phyloP scores from a whole-genome alignment of 2,113 vertebrate genomes.

The Gymnorhina tibicen region DNA sequence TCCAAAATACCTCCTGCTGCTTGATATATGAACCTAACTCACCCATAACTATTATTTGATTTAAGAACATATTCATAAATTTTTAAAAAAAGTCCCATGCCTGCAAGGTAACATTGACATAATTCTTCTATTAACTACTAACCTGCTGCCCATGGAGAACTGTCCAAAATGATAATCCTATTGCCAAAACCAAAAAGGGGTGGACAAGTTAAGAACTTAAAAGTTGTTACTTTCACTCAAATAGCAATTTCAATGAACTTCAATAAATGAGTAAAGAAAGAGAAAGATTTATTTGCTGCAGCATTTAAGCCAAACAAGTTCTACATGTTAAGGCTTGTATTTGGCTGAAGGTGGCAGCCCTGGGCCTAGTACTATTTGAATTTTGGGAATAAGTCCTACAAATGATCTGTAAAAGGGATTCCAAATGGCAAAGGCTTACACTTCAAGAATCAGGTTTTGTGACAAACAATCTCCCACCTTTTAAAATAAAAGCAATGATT shows the following conservation, averaged over 20 bases:
- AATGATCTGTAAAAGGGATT: neutral
- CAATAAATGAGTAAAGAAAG: neutral
- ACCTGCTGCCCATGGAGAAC: neutral
- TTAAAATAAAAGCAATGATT: neutral
- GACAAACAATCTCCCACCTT: neutral
- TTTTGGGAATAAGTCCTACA: neutral
- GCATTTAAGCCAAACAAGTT: neutral
- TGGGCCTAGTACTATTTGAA: neutral
- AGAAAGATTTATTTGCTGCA: neutral
- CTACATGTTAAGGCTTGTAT: neutral
- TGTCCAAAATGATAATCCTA: neutral
- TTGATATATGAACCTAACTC: constrained; percentile 49
- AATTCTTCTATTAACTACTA: neutral
- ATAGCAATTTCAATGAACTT: neutral
- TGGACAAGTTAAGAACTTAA: neutral
- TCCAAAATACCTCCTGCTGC: neutral
- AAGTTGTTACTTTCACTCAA: neutral
- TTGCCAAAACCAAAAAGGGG: neutral
- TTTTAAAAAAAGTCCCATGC: neutral
- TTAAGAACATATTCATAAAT: neutral
- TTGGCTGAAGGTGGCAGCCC: constrained; percentile 43
- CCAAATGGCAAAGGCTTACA: neutral
- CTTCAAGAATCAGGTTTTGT: neutral
- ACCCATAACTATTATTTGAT: constrained; percentile 20
- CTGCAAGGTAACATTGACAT: neutral